phyloP scores from a whole-genome alignment of 1,140 invertebrate genomes.

The Glossosoma conforme region DNA sequence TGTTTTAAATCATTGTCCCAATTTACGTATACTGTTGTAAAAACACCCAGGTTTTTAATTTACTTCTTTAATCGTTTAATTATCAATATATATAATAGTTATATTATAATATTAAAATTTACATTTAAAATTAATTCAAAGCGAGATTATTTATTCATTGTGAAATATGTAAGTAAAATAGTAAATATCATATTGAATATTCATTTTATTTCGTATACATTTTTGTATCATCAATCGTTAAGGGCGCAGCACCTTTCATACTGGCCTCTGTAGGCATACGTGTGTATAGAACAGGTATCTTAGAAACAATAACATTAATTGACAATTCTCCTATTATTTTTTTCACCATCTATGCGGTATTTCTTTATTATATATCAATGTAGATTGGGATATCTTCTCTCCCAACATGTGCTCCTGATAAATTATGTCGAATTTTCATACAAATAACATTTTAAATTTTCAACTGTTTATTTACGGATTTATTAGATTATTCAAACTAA shows the following conservation, averaged over 20 bases:
- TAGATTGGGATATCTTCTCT: too few relatives aligned
- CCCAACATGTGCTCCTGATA: too few relatives aligned
- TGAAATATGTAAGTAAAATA: conserved; percentile 32
- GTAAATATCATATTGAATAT: conserved; percentile 29
- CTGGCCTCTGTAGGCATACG: conserved; percentile 24
- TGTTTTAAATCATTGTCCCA: conserved; percentile 32
- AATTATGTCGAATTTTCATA: too few relatives aligned
- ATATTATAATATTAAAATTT: conserved; percentile 24
- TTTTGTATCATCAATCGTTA: conserved; percentile 31
- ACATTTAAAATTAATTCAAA: conserved; percentile 21
- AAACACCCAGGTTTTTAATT: conserved; percentile 20
- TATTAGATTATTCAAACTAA: too few relatives aligned
- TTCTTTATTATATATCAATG: too few relatives aligned
- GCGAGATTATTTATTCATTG: conserved; percentile 21
- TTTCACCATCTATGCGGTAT: conserved; percentile 29
- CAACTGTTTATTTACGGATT: too few relatives aligned
- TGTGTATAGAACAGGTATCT: conserved; percentile 29
- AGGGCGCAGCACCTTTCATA: conserved; percentile 17
- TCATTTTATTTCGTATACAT: conserved; percentile 30
- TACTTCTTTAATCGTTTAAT: conserved; percentile 18
- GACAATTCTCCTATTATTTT: conserved; percentile 31
- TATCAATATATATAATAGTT: conserved; percentile 11
- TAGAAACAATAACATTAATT: conserved; percentile 26
- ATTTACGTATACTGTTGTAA: conserved; percentile 31
- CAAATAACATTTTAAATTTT: background rate